Evolutionary conservation across 2,797 vertebrate species (phyloP).

Genomic region (Steatocranus sp.): DNA sequence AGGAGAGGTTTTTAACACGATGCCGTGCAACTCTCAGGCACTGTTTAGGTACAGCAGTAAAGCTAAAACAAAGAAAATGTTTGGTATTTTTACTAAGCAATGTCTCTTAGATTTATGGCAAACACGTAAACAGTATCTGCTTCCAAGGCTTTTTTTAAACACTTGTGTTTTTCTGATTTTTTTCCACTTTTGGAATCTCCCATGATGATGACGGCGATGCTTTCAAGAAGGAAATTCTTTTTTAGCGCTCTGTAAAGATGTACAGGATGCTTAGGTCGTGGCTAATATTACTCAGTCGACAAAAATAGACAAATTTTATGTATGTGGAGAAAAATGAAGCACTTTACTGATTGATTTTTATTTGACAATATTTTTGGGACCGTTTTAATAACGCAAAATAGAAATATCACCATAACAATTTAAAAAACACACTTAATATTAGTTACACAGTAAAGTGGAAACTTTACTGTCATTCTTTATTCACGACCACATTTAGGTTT

Average conservation of each 20-base stretch:
- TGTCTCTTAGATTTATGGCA: neutral
- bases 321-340: neutral
- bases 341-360: neutral
- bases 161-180: neutral
- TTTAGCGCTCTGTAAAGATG: neutral
- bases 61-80: neutral
- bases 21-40: neutral
- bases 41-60: neutral
- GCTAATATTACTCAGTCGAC: neutral
- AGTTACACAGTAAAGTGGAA: neutral
- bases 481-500: neutral
- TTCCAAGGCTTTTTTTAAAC: neutral
- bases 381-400: neutral
- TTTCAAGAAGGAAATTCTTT: neutral
- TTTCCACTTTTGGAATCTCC: neutral
- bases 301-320: neutral
- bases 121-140: neutral
- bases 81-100: neutral
- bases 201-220: neutral
- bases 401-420: neutral
- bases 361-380: neutral
- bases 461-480: neutral
- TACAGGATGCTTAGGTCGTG: neutral
- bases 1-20: constrained; percentile 28
- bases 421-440: rapidly evolving